These are phyloP conservation scores for Camponotus fellah DNA, from an alignment of 2,888 invertebrate genomes.

Conservation along the genomic window DNA sequence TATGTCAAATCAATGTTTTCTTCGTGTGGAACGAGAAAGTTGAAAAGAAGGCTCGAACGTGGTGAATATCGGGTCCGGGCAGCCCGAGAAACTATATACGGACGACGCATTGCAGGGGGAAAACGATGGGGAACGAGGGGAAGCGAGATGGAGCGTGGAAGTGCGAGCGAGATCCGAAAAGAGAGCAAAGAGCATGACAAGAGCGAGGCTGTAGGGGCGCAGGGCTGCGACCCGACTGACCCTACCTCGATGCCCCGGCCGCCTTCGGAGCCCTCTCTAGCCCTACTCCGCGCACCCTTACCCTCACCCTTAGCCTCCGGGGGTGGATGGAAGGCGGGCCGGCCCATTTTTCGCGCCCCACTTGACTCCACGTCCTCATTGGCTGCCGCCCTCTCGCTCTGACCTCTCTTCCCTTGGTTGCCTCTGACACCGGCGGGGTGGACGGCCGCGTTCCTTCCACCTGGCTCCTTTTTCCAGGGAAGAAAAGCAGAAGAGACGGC, in stretches of 20 bases:
- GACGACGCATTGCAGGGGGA: conserved; percentile 35
- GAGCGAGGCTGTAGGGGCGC: conserved; percentile 77
- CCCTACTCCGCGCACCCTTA: conserved; percentile 82
- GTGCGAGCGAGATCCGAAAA: conserved; percentile 38
- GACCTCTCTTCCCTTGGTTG: conserved; percentile 80
- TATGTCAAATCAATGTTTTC: conserved; percentile 3
- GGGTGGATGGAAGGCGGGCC: conserved; percentile 82
- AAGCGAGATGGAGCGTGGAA: conserved; percentile 4
- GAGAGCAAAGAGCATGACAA: conserved; percentile 76
- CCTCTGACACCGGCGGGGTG: conserved; percentile 66
- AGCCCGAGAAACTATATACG: conserved; percentile 26
- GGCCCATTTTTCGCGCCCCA: conserved; percentile 85
- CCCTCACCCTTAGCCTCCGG: conserved; percentile 81
- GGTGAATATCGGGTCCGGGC: neutral
- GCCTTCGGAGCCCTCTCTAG: conserved; percentile 79
- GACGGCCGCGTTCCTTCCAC: conserved; percentile 44
- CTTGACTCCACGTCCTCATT: conserved; percentile 84
- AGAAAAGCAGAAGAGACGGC: conserved; percentile 44
- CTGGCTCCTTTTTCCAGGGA: conserved; percentile 23
- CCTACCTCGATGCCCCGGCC: conserved; percentile 82
- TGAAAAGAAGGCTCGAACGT: neutral
- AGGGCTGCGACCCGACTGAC: conserved; percentile 85
- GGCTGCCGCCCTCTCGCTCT: conserved; percentile 82
- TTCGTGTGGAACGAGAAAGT: neutral
- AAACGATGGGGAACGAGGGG: conserved; percentile 30